phyloP scores from a whole-genome alignment of 2,113 vertebrate genomes.

The Erythrocercus mccallii region DNA sequence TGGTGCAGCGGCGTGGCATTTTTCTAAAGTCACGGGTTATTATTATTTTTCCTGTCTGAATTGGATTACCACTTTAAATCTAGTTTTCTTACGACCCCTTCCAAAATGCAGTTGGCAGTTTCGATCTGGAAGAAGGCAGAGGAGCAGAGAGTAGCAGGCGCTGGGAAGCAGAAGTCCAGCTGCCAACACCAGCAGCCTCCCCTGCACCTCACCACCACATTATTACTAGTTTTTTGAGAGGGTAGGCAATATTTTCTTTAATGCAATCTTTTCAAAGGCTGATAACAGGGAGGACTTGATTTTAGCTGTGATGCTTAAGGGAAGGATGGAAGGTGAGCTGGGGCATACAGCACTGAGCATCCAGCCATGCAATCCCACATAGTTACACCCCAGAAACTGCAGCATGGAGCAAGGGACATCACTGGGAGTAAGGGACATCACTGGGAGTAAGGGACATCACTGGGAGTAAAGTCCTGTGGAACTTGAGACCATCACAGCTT shows the following conservation, averaged over 20 bases:
- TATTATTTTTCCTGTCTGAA: neutral
- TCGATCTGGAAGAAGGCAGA: neutral
- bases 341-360: neutral
- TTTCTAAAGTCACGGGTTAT: neutral
- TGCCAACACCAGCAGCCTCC: neutral
- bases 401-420: neutral
- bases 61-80: neutral
- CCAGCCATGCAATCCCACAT: neutral
- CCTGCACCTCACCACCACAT: neutral
- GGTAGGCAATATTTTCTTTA: neutral
- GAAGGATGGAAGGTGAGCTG: neutral
- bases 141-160: neutral
- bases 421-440: neutral
- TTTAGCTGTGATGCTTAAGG: neutral
- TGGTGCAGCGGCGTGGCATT: fast-evolving
- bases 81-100: neutral
- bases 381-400: neutral
- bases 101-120: neutral
- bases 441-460: neutral
- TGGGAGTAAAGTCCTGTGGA: neutral
- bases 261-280: neutral
- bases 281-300: neutral
- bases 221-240: neutral
- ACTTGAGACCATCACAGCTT: neutral
- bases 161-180: neutral